These are phyloP conservation scores for Zaprionus ghesquierei DNA, from an alignment of 1,140 invertebrate species.

Conservation along the genomic window DNA sequence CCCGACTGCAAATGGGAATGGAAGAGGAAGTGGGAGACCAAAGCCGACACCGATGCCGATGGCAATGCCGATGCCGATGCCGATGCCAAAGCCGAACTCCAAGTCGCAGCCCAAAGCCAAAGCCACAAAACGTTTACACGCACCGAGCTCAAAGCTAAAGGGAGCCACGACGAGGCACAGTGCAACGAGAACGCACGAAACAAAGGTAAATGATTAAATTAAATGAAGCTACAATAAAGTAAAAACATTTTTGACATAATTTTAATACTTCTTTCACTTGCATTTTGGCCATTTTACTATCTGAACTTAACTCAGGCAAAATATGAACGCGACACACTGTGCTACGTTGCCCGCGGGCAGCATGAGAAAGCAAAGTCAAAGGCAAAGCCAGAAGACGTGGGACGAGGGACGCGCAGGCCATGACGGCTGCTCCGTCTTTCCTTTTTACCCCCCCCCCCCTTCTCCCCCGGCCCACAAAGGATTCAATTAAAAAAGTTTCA, in stretches of 20 bases:
- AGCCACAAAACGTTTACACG: conserved; percentile 68
- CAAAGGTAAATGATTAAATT: too few relatives aligned
- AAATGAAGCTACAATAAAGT: background rate
- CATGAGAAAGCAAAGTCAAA: background rate
- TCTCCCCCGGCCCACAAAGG: conserved; percentile 35
- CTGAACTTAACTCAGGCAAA: background rate
- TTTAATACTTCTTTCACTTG: too few relatives aligned
- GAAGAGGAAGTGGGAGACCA: background rate
- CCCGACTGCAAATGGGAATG: conserved; percentile 20
- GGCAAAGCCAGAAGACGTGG: background rate
- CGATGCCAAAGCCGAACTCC: background rate
- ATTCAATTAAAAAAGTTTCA: conserved; percentile 67
- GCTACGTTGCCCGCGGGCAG: conserved; percentile 15
- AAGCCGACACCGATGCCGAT: background rate
- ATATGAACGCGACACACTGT: conserved; percentile 16
- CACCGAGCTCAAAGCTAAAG: conserved; percentile 6
- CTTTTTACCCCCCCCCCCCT: background rate
- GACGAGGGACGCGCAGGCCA: background rate
- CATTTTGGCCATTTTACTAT: too few relatives aligned
- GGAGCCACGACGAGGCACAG: background rate
- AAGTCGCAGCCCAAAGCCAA: conserved; percentile 7
- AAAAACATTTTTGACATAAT: too few relatives aligned
- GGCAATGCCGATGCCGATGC: too few relatives aligned
- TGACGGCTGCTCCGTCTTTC: background rate
- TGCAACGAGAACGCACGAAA: too few relatives aligned